Percentiles rank a stretch among this genome's conserved stretches.
Conservation (phyloP, 2,797 vertebrate species). For the Sebastes minor region DNA sequence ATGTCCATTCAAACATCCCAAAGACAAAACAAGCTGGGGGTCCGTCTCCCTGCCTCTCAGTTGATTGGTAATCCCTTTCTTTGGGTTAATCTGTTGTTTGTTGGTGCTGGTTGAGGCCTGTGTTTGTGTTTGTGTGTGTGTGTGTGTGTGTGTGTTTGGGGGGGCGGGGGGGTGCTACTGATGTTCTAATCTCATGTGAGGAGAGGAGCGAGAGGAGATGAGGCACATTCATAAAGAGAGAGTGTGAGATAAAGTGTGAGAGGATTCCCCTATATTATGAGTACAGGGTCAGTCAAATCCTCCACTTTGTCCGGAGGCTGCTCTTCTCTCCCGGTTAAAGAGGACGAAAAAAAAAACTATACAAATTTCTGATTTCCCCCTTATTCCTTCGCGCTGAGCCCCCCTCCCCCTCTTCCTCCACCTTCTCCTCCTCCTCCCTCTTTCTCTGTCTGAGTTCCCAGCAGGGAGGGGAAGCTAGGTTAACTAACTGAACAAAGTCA, state of each 20-base stretch:
- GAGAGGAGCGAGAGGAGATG: conserved; percentile 12
- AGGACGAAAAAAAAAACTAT: not conserved
- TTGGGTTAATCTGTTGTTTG: conserved; percentile 75
- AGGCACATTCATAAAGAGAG: not conserved
- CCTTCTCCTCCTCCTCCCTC: conserved; percentile 33
- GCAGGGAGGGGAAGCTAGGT: conserved; percentile 92
- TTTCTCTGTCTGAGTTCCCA: conserved; percentile 73
- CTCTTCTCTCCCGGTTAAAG: conserved; percentile 7
- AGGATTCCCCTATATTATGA: conserved; percentile 6
- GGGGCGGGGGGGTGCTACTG: not conserved
- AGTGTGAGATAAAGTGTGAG: conserved; percentile 10
- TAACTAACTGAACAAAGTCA: conserved; percentile 95
- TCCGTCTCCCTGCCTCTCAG: conserved; percentile 58
- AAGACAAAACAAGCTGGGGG: conserved; percentile 70
- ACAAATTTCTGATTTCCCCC: conserved; percentile 38
- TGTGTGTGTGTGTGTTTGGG: not conserved
- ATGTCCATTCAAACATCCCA: conserved; percentile 59
- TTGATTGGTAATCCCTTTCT: conserved; percentile 76
- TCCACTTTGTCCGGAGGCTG: conserved; percentile 5
- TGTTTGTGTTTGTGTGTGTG: conserved; percentile 22
- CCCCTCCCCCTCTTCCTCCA: not conserved
- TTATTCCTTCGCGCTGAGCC: conserved; percentile 28
- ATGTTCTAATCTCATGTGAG: conserved; percentile 63
- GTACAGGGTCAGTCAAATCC: conserved; percentile 12
- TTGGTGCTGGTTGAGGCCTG: conserved; percentile 43